Evolutionary conservation across 2,797 vertebrate genomes (phyloP), one percentile per base, ranked within the genome.

Genomic region (Eurystomus glaucurus): DNA sequence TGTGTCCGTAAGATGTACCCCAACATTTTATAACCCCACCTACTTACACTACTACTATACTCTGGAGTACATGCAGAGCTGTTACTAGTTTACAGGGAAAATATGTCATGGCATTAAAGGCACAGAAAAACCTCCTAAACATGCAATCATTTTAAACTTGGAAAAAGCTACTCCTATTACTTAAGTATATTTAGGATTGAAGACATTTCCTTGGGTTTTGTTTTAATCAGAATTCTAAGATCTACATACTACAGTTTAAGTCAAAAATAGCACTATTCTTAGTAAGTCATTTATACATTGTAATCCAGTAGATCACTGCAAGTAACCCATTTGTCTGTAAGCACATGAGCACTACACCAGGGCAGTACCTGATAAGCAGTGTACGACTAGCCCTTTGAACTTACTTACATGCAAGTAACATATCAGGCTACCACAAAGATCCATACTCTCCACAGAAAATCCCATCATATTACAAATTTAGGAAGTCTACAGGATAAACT

Each of bases 41-140:
- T 10, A 35, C 37, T 61, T 88, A 81, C 39, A 29, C 9, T 20
- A 35, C 12, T 43, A 7, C 26, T n/a, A 7, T 7, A 52, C 15
- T 50, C 25, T 1, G 1, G 50, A 75, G 8, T 14, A 51, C 3
- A 51, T 14, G 43, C 4, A 31, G 0, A 31, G 11, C 2, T 65
- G 26, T 19, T 41, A 55, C 9, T 4, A 43, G 6, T 5, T 84
- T 33, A 64, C 4, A 81, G 14, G 22, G 14, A 93, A 81, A 87
- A 17, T 3, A 10, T 8, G 11, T 26, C 33, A 28, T 7, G 5
- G 35, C 29, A 57, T 45, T 61, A 78, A 69, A 70, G 14, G 17
- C 37, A 54, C 3, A 70, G 20, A 43, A 92, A 61, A 79, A 33
- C 4, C 21, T 52, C 57, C 39, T 61, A 58, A 85, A 41, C 3